phyloP scores from a whole-genome alignment of 2,797 vertebrate genomes.

The Cynopterus sphinx region DNA sequence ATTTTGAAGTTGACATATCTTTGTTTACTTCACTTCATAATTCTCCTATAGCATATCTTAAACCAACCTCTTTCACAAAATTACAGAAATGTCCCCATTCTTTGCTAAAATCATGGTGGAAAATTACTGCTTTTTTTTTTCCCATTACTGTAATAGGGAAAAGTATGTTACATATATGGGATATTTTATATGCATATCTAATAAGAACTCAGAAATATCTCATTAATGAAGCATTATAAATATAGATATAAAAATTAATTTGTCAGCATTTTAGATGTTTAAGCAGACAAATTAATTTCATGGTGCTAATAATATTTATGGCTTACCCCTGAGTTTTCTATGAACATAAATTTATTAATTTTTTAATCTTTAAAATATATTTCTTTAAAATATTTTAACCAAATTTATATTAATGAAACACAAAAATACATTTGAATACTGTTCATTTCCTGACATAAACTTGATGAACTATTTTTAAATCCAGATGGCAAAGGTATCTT shows the following conservation, averaged over 20 bases:
- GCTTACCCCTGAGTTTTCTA: not conserved
- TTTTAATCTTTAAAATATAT: constrained; percentile 41
- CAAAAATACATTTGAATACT: constrained; percentile 16
- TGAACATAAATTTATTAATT: not conserved
- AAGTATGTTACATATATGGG: not conserved
- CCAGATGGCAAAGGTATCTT: not conserved
- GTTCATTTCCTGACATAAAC: not conserved
- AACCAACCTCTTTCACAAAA: not conserved
- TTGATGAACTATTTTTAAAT: constrained; percentile 37
- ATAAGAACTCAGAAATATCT: not conserved
- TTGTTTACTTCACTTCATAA: not conserved
- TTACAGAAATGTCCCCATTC: not conserved
- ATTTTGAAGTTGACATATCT: not conserved
- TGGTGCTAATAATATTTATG: not conserved
- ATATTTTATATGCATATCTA: not conserved
- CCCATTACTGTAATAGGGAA: not conserved
- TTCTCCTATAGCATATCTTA: not conserved
- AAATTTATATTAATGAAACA: constrained; percentile 15
- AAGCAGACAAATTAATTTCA: not conserved
- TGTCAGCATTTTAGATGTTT: not conserved
- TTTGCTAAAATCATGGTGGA: not conserved
- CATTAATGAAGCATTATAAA: not conserved
- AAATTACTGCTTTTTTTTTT: not conserved
- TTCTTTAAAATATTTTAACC: not conserved
- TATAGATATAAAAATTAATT: constrained; percentile 6